Base-by-base conservation (phyloP, 2,888 invertebrate species). In the Parthenolecanium corni region DNA sequence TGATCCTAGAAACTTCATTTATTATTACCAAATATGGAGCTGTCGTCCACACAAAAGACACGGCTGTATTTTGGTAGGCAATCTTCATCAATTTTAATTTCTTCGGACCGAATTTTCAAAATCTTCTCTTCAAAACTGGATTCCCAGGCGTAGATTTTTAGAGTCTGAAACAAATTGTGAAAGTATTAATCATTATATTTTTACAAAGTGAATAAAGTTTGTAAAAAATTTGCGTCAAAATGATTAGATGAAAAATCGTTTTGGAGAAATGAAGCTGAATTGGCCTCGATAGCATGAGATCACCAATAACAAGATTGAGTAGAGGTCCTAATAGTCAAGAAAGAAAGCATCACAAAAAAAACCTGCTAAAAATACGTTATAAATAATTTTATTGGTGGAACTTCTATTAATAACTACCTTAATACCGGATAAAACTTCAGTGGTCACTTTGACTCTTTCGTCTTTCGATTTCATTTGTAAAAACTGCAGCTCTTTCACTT, bases 61-160 rank as follows among this genome's bases (percentile, higher is more conserved):
- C 88, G 38, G 86, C 85, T 16, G 91, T 88, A 74, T 89, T 89
- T 54, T 92, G 78, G 74, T 93, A 91, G 0, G 95, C 93, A 0
- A 91, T 83, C 68, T 87, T 83, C 73, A 86, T 89, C 66, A 96
- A 93, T 86, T 65, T 84, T 78, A 72, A 95, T 84, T 77, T 97
- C 96, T 72, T 89, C 86, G 68, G 82, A 80, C 70, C 97, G 81
- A 68, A 95, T 93, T 70, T 84, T 82, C 69, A 86, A 77, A 67
- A 96, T 85, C 77, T 93, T 89, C 61, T 85, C 82, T 73, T 91
- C 87, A 72, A 94, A 94, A 68, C 92, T 91, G 2, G 86, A 85
- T 73, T 95, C 95, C 94, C 94, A 93, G 0, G 92, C 94, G 72
- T 94, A 94, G 72, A 94, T 77, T 76, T 94, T 94, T 68, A 94